Percentiles rank a stretch among this genome's conserved stretches.
Conservation (phyloP, 2,797 vertebrate species). For the Enteromius treurensis region DNA sequence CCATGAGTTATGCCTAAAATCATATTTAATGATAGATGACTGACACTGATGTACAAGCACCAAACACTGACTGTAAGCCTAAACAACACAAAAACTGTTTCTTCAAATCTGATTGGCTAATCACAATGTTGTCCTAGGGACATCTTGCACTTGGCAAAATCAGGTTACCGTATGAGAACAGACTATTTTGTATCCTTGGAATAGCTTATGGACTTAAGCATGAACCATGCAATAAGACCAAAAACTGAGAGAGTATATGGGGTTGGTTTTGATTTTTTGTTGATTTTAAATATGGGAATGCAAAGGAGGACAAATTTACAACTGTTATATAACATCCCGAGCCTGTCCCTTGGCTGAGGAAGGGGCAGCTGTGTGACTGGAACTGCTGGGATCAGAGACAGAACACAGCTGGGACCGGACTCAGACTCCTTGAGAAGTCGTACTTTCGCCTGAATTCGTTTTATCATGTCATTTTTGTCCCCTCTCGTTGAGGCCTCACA, state of each 20-base stretch:
- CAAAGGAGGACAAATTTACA: constrained; percentile 7
- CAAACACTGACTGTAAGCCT: too few relatives aligned
- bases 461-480: background rate
- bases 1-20: too few relatives aligned
- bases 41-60: too few relatives aligned
- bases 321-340: constrained; percentile 7
- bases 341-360: constrained; percentile 19
- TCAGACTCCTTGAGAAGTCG: constrained; percentile 6
- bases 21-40: too few relatives aligned
- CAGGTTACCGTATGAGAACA: background rate
- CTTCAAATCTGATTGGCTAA: too few relatives aligned
- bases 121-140: too few relatives aligned
- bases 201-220: background rate
- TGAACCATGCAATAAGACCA: background rate
- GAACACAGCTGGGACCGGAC: background rate
- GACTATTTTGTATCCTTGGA: too few relatives aligned
- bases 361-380: constrained; percentile 15
- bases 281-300: background rate
- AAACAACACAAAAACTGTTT: too few relatives aligned
- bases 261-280: background rate
- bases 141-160: too few relatives aligned
- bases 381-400: constrained; percentile 13
- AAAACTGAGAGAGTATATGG: background rate
- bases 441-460: background rate
- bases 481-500: background rate